Conservation (phyloP, 2,888 invertebrate species). For the Priocnemis perturbator region DNA sequence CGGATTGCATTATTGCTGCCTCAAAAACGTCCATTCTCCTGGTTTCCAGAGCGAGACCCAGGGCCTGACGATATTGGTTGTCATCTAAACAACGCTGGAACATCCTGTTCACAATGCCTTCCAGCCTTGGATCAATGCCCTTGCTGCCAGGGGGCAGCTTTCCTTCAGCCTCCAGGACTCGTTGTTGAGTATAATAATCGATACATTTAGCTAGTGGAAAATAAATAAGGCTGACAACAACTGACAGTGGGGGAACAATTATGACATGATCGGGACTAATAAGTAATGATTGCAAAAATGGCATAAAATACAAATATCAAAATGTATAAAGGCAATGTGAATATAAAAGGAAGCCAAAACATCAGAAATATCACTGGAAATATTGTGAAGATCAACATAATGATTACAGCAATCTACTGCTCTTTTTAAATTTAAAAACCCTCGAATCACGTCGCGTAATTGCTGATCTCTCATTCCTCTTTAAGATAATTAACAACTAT, state of each 20-base stretch:
- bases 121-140: slow-evolving; percentile 87
- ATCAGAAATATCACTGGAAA: not conserved
- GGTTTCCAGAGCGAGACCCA: slow-evolving; percentile 97
- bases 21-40: slow-evolving; percentile 98
- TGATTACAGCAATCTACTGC: too few species aligned
- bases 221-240: slow-evolving; percentile 15
- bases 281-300: too few species aligned
- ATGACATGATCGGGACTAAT: slow-evolving; percentile 12
- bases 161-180: slow-evolving; percentile 85
- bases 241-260: not conserved
- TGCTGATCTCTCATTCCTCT: too few species aligned
- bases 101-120: slow-evolving; percentile 97
- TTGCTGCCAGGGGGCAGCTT: slow-evolving; percentile 79
- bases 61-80: slow-evolving; percentile 95
- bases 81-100: slow-evolving; percentile 97
- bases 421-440: too few species aligned
- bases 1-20: slow-evolving; percentile 90
- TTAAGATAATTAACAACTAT: too few species aligned
- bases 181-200: slow-evolving; percentile 95
- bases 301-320: not conserved
- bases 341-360: slow-evolving; percentile 1
- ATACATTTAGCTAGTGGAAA: slow-evolving; percentile 89
- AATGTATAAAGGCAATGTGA: not conserved
- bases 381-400: not conserved
- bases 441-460: too few species aligned